phyloP scores from a whole-genome alignment of 2,113 vertebrate species.

The Isurus oxyrinchus region DNA sequence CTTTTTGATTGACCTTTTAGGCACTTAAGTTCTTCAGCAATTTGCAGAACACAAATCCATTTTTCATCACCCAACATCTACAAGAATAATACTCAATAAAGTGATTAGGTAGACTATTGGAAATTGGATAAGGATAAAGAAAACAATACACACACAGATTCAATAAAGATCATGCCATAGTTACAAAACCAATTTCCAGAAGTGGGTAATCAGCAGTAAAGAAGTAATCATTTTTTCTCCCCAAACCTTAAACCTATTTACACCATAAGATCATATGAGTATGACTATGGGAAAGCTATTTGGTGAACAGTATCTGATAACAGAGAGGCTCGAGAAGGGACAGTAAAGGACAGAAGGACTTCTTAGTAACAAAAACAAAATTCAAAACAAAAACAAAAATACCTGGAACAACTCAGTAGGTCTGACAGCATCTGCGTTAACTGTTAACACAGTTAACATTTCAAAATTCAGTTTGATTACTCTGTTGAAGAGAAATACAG shows the following conservation, averaged over 20 bases:
- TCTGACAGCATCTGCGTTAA: too few species aligned
- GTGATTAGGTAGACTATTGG: slow-evolving; percentile 28
- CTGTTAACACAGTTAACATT: too few species aligned
- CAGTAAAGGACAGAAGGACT: neutral
- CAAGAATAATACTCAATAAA: slow-evolving; percentile 35
- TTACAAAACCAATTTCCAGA: neutral
- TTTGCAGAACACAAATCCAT: slow-evolving; percentile 37
- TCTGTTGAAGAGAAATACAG: neutral
- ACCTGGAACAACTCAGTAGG: too few species aligned
- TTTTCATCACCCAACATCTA: slow-evolving; percentile 33
- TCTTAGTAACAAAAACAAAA: slow-evolving; percentile 8
- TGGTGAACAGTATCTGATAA: neutral
- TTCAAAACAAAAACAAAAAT: too few species aligned
- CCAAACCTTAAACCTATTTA: slow-evolving; percentile 16
- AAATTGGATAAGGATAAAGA: slow-evolving; percentile 24
- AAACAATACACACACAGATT: slow-evolving; percentile 28
- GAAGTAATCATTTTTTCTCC: neutral
- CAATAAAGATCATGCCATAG: slow-evolving; percentile 1
- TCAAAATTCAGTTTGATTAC: neutral
- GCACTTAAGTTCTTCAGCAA: slow-evolving; percentile 34
- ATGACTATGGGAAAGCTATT: neutral
- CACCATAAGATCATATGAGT: neutral
- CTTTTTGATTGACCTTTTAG: slow-evolving; percentile 36
- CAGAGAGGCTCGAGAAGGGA: neutral
- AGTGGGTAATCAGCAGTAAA: neutral